A percentile compares a stretch with the other conserved stretches of the same genome.
Conservation (phyloP, 2,113 vertebrate genomes). For the Gadus macrocephalus region DNA sequence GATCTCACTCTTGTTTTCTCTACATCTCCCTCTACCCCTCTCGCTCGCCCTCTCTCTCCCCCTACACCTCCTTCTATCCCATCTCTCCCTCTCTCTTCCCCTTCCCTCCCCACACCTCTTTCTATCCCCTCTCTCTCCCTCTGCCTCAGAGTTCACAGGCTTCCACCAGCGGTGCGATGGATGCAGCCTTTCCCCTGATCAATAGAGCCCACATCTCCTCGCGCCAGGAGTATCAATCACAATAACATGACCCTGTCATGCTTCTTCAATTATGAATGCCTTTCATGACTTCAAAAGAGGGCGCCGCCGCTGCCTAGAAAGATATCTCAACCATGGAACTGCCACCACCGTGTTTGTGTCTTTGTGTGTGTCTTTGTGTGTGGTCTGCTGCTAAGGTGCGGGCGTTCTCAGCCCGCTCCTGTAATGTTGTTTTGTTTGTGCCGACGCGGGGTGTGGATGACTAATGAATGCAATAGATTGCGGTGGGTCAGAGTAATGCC, state of each 20-base stretch:
- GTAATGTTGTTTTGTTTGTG: no score
- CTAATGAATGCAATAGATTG: not conserved
- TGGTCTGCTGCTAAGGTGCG: not conserved
- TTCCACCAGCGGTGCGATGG: slow-evolving; percentile 44
- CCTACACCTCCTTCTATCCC: no score
- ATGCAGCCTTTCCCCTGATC: slow-evolving; percentile 42
- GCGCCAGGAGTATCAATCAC: slow-evolving; percentile 42
- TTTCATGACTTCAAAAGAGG: slow-evolving; percentile 24
- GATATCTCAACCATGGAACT: not conserved
- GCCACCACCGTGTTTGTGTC: not conserved
- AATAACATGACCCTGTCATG: slow-evolving; percentile 20
- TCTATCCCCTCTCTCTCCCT: no score
- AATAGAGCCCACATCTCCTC: slow-evolving; percentile 48
- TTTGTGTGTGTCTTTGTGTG: not conserved
- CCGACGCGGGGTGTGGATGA: not conserved
- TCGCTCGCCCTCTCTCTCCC: no score
- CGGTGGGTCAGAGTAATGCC: no score
- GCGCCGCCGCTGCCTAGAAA: not conserved
- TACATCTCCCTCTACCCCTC: no score
- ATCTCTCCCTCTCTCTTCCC: no score
- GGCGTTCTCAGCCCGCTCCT: no score
- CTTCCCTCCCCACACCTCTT: no score
- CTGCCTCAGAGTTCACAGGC: slow-evolving; percentile 11
- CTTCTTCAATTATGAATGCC: slow-evolving; percentile 40
- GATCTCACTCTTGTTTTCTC: no score